Base-by-base conservation (phyloP, 2,113 vertebrate species). In the Alosa alosa region DNA sequence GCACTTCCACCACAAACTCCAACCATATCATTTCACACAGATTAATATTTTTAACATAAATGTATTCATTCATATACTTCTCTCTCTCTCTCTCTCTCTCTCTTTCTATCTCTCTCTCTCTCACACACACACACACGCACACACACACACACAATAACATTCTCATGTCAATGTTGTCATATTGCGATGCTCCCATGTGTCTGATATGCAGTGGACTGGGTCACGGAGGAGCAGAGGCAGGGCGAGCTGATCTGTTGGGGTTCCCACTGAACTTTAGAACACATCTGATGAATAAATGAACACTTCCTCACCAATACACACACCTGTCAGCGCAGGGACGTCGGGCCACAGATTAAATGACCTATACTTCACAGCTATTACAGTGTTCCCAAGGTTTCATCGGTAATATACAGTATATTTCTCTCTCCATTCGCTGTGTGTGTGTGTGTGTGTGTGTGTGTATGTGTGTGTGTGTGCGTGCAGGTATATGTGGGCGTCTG, bases 231-330 rank as follows among this genome's bases (percentile, higher is more conserved):
- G 8, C 3, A 15, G 64, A 10, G 10, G 31, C 64, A 36, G 64
- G 64, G 64, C 25, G 31, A 13, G 72, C 4, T 36, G 31, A 17
- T 31, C 2, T 78, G 31, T 8, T 78, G 36, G 72, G 72, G 13
- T 78, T 78, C 72, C 72, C 36, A 15, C 31, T 78, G 31, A 78
- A 78, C 72, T 78, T 78, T 41, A 78, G 72, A 36, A 78, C 31
- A 41, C 72, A 78, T 39, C 31, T 78, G 31, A 78, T 78, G 72
- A 78, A 78, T 39, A 78, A 78, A 39, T 39, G 72, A 75, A 75
- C 10, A 6, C 36, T 75, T 75, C 31, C 72, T 39, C 72, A 36
- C 72, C 72, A 39, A 13, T 4, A 36, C 72, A 78, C 72, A 41
- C 72, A 78, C 36, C 36, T 78, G 72, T 78, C 72, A 78, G 39